These are phyloP conservation scores for Rotaria magnacalcarata DNA, from an alignment of 2,888 invertebrate species.

Conservation along the genomic window DNA sequence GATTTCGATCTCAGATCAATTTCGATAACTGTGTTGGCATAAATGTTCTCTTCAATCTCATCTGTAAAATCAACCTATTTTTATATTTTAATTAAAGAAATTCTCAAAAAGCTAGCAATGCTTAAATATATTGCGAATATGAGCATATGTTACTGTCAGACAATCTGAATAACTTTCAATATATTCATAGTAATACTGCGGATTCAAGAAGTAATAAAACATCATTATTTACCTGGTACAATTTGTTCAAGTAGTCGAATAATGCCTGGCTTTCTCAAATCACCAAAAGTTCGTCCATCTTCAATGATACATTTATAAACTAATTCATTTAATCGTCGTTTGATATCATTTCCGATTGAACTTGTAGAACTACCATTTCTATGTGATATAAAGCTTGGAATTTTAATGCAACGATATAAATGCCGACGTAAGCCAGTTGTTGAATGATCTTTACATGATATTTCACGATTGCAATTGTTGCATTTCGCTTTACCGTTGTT, in stretches of 20 bases:
- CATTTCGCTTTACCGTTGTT: not conserved
- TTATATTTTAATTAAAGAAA: no score
- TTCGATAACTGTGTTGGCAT: no score
- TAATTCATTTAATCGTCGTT: not conserved
- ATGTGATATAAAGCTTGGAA: not conserved
- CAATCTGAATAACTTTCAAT: not conserved
- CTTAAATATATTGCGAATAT: no score
- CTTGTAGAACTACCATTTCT: not conserved
- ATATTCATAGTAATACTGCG: no score
- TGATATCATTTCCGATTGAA: not conserved
- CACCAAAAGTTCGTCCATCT: not conserved
- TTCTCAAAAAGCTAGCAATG: no score
- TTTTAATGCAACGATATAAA: not conserved
- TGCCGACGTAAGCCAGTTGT: not conserved
- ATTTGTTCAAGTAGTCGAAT: not conserved
- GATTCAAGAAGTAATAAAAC: not conserved
- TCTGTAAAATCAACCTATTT: no score
- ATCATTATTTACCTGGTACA: not conserved
- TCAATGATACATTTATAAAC: not conserved
- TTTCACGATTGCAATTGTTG: not conserved
- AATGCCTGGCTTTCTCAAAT: not conserved
- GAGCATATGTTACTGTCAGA: not conserved
- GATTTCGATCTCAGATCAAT: no score
- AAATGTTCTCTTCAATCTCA: no score
- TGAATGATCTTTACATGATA: not conserved